phyloP scores from a whole-genome alignment of 2,113 vertebrate species.

The Neomonachus schauinslandi region DNA sequence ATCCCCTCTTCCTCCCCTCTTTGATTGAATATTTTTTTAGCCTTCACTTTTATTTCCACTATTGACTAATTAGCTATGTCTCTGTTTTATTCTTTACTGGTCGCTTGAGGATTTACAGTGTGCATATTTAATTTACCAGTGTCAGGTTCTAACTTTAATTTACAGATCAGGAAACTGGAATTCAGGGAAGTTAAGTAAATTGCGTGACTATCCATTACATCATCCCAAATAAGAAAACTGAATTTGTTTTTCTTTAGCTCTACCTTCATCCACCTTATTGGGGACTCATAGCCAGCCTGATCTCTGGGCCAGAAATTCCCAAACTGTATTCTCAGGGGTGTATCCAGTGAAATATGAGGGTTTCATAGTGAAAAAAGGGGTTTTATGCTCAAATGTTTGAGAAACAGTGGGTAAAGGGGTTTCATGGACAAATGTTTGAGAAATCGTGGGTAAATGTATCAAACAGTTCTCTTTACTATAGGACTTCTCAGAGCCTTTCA shows the following conservation, averaged over 20 bases:
- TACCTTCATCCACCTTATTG: not conserved
- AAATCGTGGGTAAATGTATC: not conserved
- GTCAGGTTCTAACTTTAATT: not conserved
- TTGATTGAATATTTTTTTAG: not conserved
- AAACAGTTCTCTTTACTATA: not conserved
- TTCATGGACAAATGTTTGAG: not conserved
- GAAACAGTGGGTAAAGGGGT: not conserved
- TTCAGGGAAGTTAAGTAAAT: not conserved
- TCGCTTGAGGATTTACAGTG: not conserved
- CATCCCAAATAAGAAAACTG: not conserved
- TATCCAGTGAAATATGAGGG: not conserved
- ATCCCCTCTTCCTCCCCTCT: not conserved
- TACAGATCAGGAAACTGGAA: conserved; percentile 3
- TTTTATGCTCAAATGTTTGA: not conserved
- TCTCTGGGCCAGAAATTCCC: conserved; percentile 11
- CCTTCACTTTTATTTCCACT: not conserved
- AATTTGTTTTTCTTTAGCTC: not conserved
- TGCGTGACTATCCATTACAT: not conserved
- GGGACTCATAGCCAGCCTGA: not conserved
- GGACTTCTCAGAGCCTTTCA: not conserved
- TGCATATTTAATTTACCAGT: not conserved
- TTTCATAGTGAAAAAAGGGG: not conserved
- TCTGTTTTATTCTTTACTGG: not conserved
- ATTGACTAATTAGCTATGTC: not conserved
- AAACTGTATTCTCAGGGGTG: not conserved